Evolutionary conservation across 2,888 invertebrate species (phyloP).

Genomic region (Ceraclea dissimilis): DNA sequence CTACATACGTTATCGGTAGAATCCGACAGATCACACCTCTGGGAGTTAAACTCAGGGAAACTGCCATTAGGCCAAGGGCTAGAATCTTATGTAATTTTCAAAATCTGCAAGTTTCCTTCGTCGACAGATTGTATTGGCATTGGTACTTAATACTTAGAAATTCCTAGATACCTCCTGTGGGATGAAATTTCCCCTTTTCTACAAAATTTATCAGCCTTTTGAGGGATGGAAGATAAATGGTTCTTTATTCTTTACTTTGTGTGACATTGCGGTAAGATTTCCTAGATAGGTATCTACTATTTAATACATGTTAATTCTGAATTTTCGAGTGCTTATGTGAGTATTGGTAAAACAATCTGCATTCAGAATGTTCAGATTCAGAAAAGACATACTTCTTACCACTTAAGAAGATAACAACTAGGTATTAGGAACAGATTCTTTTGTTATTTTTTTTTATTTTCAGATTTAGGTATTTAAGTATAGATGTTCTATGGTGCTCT

Average conservation of each 20-base stretch:
- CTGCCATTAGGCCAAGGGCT: slow-evolving; percentile 24
- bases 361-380: too few species aligned
- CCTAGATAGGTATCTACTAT: not conserved
- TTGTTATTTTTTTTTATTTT: too few species aligned
- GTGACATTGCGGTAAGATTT: not conserved
- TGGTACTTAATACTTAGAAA: not conserved
- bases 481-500: too few species aligned
- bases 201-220: not conserved
- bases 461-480: too few species aligned
- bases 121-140: slow-evolving; percentile 11
- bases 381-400: too few species aligned
- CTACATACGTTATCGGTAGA: slow-evolving; percentile 9
- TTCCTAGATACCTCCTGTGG: not conserved
- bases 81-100: slow-evolving; percentile 25
- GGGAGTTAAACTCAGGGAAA: slow-evolving; percentile 25
- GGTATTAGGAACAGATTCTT: too few species aligned
- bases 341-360: too few species aligned
- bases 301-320: too few species aligned
- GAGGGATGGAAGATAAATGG: not conserved
- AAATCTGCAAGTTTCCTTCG: slow-evolving; percentile 25
- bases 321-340: too few species aligned
- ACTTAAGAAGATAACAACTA: too few species aligned
- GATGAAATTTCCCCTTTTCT: not conserved
- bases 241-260: not conserved
- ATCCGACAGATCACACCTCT: slow-evolving; percentile 25